Conservation (phyloP, 2,888 invertebrate species). For the Pristionchus arcanus region DNA sequence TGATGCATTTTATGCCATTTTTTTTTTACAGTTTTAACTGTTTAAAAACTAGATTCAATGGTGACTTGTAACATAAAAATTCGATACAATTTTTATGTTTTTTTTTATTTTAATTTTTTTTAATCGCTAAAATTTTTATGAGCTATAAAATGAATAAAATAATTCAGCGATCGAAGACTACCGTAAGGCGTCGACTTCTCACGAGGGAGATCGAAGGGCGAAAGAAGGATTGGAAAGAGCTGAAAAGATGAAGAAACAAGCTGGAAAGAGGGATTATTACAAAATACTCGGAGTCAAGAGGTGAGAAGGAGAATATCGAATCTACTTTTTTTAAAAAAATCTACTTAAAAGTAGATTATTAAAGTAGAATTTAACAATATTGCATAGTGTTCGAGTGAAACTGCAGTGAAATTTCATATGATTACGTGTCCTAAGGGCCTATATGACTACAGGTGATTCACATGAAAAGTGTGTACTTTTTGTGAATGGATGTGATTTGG, state of each 20-base stretch:
- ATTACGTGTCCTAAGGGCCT: slow-evolving; percentile 2
- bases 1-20: no score
- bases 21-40: no score
- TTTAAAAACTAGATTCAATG: no score
- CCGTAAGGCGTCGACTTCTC: slow-evolving; percentile 90
- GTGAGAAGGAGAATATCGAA: no score
- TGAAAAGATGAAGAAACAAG: slow-evolving; percentile 92
- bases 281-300: slow-evolving; percentile 94
- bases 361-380: no score
- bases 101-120: no score
- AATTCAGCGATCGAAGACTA: slow-evolving; percentile 89
- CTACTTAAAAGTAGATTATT: no score
- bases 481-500: not conserved
- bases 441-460: not conserved
- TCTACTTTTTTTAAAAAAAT: no score
- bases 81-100: no score
- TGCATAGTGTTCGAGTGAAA: not conserved
- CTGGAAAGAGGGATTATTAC: slow-evolving; percentile 96
- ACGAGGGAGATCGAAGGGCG: slow-evolving; percentile 88
- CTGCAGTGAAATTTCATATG: not conserved
- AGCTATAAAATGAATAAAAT: not conserved
- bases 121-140: no score
- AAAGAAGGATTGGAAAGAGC: slow-evolving; percentile 92
- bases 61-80: no score
- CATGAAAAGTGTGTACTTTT: not conserved